Evolutionary conservation across 2,888 invertebrate species (phyloP), one percentile per base, ranked within the genome.

Genomic region (Schrankia costaestrigalis): DNA sequence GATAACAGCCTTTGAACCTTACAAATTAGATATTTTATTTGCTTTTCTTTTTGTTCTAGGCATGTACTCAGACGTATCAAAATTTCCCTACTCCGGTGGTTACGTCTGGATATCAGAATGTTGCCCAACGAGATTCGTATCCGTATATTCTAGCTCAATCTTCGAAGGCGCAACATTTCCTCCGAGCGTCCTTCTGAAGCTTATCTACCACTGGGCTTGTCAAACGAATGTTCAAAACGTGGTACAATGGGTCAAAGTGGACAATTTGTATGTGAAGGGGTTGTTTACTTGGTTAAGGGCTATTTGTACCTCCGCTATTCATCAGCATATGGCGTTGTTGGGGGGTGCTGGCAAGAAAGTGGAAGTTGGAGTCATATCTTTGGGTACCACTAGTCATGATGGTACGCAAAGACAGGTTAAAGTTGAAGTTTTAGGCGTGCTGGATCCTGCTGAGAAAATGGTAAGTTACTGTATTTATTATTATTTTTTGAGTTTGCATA

Each of bases 61-160:
- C 30, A 95, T 95, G 92, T 96, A 95, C 74, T 95, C 94, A 0
- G 96, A 96, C 69, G 93, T 93, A 0, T 90, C 93, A 0, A 95
- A 95, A 55, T 95, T 96, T 71, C 95, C 95, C 0, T 95, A 93
- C 71, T 95, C 95, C 0, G 96, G 96, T 0, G 96, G 96, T 18
- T 96, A 96, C 65, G 96, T 96, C 1, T 96, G 96, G 96, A 95
- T 96, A 50, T 94, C 94, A 0, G 94, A 94, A 46, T 96, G 96
- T 67, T 96, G 96, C 56, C 94, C 95, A 0, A 93, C 93, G 5
- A 90, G 93, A 26, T 95, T 94, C 68, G 93, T 96, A 3, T 96
- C 96, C 0, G 95, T 96, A 0, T 96, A 95, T 77, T 93, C 92
- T 46, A 95, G 95, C 14, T 96, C 96, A 0, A 89, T 97, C 31